Conservation (phyloP, 2,113 vertebrate species). For the Oenanthe melanoleuca region DNA sequence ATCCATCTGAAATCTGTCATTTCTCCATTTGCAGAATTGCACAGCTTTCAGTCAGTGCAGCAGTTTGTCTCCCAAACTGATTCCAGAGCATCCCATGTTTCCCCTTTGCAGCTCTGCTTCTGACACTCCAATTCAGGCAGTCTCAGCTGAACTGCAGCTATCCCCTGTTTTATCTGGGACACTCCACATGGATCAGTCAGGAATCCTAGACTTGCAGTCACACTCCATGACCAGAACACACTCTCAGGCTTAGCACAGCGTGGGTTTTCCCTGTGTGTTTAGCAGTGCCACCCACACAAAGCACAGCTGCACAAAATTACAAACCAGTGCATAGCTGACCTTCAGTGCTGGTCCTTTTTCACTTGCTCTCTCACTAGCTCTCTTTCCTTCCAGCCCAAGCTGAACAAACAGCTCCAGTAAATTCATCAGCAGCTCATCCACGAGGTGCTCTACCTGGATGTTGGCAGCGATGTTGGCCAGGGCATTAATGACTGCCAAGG, state of each 20-base stretch:
- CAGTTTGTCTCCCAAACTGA: not conserved
- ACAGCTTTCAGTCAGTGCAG: not conserved
- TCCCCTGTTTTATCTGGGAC: not conserved
- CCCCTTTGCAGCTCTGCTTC: not conserved
- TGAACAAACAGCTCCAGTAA: slow-evolving; percentile 96
- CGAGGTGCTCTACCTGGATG: slow-evolving; percentile 91
- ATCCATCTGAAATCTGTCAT: not conserved
- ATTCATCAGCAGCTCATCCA: slow-evolving; percentile 94
- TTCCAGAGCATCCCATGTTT: not conserved
- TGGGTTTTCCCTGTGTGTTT: not conserved
- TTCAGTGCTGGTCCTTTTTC: slow-evolving; percentile 94
- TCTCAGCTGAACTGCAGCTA: not conserved
- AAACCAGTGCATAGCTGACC: slow-evolving; percentile 65
- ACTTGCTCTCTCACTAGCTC: slow-evolving; percentile 93
- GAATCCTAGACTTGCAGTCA: not conserved
- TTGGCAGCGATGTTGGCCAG: slow-evolving; percentile 96
- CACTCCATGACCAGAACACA: not conserved
- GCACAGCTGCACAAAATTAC: not conserved
- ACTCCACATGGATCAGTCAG: too few species aligned
- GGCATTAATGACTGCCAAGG: slow-evolving; percentile 94
- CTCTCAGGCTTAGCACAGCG: fast-evolving
- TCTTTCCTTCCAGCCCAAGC: slow-evolving; percentile 94
- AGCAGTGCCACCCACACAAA: not conserved
- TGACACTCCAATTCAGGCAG: not conserved
- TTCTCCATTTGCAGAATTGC: not conserved